Base-by-base conservation (phyloP, 2,797 vertebrate genomes). In the Arvicola amphibius region DNA sequence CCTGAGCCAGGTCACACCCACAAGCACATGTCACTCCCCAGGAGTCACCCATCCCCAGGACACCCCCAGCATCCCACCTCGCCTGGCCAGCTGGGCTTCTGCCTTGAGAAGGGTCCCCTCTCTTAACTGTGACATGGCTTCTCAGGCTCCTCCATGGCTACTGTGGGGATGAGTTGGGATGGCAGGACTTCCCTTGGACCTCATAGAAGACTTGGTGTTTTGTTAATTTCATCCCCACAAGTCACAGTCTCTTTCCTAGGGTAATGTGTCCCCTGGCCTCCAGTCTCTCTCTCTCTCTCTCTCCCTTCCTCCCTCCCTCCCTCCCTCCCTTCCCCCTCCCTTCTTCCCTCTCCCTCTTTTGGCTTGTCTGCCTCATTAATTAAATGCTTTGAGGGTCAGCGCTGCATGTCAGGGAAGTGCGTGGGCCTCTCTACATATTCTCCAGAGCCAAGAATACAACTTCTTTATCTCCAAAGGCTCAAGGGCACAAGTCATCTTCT, bases 351-450 rank as follows among this genome's bases (percentile, higher is more conserved):
- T 51, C 51, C 16, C 51, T 53, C 53, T 53, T 56, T 1, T 56
- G 16, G 43, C 81, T 90, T 73, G 46, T 56, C 51, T 80, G 88
- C 16, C 12, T 92, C 71, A 48, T 11, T 78, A 67, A 88, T 48
- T 65, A 79, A 93, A 34, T 90, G 77, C 40, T 23, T 21, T 2
- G 56, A 83, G 53, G 11, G 16, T 51, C 23, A 29, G 37, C 17
- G 56, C 9, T 27, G 0, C 6, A 0, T 10, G 81, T 51, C 79
- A 40, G 53, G 27, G 56, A 92, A 67, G 29, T 23, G 19, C 16
- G 12, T 32, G 59, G 85, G 79, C n/a, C 73, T 92, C 88, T 86
- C 29, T 40, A 61, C 90, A 69, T 74, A 94, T 19, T 94, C 25
- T 53, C 67, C 61, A 85, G 80, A 32, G 53, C 67, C 46, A 59